Conservation (phyloP, 2,113 vertebrate species). For the Peromyscus californicus region DNA sequence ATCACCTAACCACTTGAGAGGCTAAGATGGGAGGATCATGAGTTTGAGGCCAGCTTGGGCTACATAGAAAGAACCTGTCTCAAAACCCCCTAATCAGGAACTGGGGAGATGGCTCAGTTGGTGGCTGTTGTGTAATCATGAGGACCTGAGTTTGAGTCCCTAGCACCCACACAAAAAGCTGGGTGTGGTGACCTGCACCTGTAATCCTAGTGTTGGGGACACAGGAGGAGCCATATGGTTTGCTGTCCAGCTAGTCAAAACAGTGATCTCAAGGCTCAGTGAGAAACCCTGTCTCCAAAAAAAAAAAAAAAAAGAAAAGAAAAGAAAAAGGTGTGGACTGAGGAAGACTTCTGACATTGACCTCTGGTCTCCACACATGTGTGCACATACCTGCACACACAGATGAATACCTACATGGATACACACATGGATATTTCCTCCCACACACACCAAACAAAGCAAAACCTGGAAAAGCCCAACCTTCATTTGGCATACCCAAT, state of each 20-base stretch:
- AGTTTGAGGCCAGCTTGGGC: background rate
- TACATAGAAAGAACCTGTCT: background rate
- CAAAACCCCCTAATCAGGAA: background rate
- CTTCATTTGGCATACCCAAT: fast-evolving
- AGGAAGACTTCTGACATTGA: background rate
- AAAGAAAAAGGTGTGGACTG: background rate
- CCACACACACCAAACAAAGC: background rate
- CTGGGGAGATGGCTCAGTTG: background rate
- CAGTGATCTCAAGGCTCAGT: background rate
- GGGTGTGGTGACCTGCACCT: no score
- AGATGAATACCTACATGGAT: background rate
- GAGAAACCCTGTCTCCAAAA: background rate
- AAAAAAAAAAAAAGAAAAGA: no score
- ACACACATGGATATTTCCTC: background rate
- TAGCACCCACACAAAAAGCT: background rate
- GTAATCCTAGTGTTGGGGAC: background rate
- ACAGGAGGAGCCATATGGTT: background rate
- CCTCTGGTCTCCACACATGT: background rate
- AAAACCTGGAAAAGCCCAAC: background rate
- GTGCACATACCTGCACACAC: no score
- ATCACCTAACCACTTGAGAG: background rate
- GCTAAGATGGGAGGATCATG: background rate
- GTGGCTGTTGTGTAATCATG: background rate
- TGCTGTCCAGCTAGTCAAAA: background rate
- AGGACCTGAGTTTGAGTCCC: background rate